Evolutionary conservation across 2,113 vertebrate species (phyloP).

Genomic region (Gallinago undulata): DNA sequence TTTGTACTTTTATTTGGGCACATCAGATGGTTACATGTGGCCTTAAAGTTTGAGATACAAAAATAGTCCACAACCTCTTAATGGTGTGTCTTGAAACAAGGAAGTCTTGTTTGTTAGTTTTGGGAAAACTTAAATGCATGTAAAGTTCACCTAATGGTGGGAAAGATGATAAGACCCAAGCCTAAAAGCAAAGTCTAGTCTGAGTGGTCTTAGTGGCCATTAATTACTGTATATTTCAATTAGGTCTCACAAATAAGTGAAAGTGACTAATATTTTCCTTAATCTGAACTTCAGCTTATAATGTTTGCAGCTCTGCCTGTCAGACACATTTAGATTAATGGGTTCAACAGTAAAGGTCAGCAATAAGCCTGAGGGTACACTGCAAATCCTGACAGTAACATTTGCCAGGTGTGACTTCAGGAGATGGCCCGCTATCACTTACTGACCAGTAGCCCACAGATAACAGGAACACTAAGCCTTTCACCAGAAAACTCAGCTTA

Average conservation of each 20-base stretch:
- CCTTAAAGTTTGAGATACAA: neutral
- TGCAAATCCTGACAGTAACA: conserved; percentile 38
- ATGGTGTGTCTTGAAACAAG: neutral
- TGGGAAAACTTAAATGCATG: neutral
- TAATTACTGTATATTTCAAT: conserved; percentile 22
- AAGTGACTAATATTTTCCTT: conserved; percentile 51
- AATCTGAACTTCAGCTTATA: conserved; percentile 10
- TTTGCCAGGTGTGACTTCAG: conserved; percentile 29
- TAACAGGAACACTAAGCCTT: conserved; percentile 1
- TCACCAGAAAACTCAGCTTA: neutral
- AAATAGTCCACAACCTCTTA: neutral
- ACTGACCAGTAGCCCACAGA: conserved; percentile 38
- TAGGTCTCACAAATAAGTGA: conserved; percentile 38
- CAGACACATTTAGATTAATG: conserved; percentile 47
- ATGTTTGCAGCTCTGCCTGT: neutral
- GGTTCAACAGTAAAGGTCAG: conserved; percentile 42
- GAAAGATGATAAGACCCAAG: neutral
- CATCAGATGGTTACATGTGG: neutral
- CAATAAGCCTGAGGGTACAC: conserved; percentile 13
- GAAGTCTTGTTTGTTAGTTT: neutral
- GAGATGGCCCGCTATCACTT: conserved; percentile 13
- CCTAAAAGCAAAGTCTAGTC: neutral
- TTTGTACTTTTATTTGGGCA: neutral
- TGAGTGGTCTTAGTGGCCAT: neutral
- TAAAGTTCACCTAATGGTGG: neutral